These are phyloP conservation scores for Tachina lurida DNA, from an alignment of 2,888 invertebrate species.

Conservation along the genomic window DNA sequence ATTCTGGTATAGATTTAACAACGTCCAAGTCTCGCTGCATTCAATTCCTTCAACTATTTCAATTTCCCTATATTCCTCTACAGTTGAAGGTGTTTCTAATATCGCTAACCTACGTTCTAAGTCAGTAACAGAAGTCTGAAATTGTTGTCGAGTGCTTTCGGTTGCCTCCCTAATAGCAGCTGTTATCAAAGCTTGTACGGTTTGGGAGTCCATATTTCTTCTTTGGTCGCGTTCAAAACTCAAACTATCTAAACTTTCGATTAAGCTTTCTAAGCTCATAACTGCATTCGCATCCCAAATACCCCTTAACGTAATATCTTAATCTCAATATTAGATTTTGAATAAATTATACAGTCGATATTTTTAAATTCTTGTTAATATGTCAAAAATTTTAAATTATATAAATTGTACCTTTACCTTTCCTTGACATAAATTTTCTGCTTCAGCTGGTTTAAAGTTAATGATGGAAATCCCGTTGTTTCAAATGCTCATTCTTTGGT, in stretches of 20 bases:
- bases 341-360: neutral
- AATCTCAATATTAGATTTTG: no score
- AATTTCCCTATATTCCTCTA: neutral
- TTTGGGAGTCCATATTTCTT: neutral
- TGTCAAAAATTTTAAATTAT: no score
- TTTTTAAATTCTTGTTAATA: neutral
- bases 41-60: constrained; percentile 8
- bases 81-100: neutral
- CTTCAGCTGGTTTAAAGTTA: no score
- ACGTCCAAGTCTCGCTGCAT: constrained; percentile 13
- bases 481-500: no score
- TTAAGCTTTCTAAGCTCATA: neutral
- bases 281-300: neutral
- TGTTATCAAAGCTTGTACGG: neutral
- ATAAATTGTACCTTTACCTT: no score
- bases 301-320: no score
- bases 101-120: neutral
- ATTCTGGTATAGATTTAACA: constrained; percentile 3
- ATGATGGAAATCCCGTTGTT: no score
- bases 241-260: neutral
- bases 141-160: neutral
- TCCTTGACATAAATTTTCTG: no score
- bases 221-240: neutral
- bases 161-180: constrained; percentile 1
- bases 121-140: neutral